Evolutionary conservation across 2,888 invertebrate genomes (phyloP), one percentile per base, ranked within the genome.

Genomic region (Phytoseiulus persimilis): DNA sequence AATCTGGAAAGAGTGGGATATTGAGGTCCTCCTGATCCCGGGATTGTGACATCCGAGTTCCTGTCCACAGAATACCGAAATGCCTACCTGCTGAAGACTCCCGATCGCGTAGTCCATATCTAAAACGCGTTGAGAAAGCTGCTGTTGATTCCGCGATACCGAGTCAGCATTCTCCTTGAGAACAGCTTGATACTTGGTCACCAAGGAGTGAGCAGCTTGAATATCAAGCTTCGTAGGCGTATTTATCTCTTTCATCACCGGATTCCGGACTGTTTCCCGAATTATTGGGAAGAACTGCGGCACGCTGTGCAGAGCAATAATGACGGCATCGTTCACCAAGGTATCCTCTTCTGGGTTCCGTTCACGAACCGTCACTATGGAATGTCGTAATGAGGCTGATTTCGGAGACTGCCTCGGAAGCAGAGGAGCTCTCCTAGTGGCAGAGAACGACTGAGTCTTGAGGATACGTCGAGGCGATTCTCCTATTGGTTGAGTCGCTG

Each of bases 21-120:
- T 6, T 14, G 65, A 23, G 65, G 1, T 23, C 2, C 1, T 65
- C 2, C 9, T 39, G 3, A 39, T 39, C 39, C 39, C 9, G 39
- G 3, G 39, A 39, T 39, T 39, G 3, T 6, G 5, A 39, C 39
- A 39, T 39, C 39, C 39, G 39, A 3, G 3, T 6, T 39, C 39
- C 39, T 9, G 39, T 39, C 9, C 9, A 9, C 5, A 6, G 9
- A 39, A 6, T 6, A 39, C 39, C 39, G 9, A 3, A 9, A 39
- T 39, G 39, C 39, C 9, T 87, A 87, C 87, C 87, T 87, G 87
- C 9, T 87, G 87, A 9, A 87, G 87, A 18, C 33, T 87, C n/a
- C 87, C 32, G 87, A 87, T 33, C n/a, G 87, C 87, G 33, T 87
- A 87, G 45, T 87, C 87, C 87, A 87, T 87, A 33, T 87, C 87